phyloP scores from a whole-genome alignment of 2,888 invertebrate species.

The Plagodis pulveraria region DNA sequence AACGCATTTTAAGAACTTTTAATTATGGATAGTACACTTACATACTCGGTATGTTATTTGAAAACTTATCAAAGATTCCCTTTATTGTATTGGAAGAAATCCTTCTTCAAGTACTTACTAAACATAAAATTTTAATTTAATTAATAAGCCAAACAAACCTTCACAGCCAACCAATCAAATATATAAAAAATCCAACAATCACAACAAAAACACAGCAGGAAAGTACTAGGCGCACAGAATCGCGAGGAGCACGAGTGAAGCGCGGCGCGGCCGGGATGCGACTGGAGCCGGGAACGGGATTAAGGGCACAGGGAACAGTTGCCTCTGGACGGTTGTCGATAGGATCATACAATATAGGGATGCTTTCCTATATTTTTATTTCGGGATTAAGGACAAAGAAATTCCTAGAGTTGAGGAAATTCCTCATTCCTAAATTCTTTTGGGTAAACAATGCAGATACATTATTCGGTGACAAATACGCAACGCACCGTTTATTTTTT shows the following conservation, averaged over 20 bases:
- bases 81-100: too few species aligned
- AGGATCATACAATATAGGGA: constrained; percentile 7
- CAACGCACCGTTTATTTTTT: too few species aligned
- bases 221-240: constrained; percentile 49
- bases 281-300: constrained; percentile 38
- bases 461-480: constrained; percentile 3
- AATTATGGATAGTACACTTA: too few species aligned
- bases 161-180: constrained; percentile 4
- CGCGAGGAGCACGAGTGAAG: constrained; percentile 28
- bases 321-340: constrained; percentile 40
- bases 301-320: constrained; percentile 16
- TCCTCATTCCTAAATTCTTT: constrained; percentile 6
- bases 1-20: too few species aligned
- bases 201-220: constrained; percentile 41
- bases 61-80: too few species aligned
- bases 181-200: constrained; percentile 29
- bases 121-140: too few species aligned
- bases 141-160: constrained; percentile 1
- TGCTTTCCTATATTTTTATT: constrained; percentile 21
- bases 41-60: too few species aligned
- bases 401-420: too few species aligned
- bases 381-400: constrained; percentile 12
- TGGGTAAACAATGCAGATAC: constrained; percentile 8
- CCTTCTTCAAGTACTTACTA: too few species aligned
- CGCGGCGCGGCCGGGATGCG: constrained; percentile 39